Base-by-base conservation (phyloP, 2,797 vertebrate genomes). In the Echiichthys vipera region DNA sequence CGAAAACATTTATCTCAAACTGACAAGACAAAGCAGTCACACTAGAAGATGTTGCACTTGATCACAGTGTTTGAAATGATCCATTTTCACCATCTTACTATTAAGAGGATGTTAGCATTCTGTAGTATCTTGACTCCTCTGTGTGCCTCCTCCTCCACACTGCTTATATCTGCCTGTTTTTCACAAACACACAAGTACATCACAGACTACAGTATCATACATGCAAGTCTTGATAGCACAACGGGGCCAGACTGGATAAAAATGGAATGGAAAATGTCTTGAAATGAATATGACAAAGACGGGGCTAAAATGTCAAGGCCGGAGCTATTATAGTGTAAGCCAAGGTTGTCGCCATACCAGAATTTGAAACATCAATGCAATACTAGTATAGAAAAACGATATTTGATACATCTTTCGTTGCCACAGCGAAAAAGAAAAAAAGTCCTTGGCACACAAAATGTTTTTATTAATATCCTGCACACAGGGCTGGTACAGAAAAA, bases 251-350 rank as follows among this genome's bases (percentile, higher is more conserved):
- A 55, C 32, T 63, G 30, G 25, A 22, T 18, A 39, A 45, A 50
- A 42, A 13, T 39, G 51, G 55, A 55, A 27, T 15, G 15, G 39
- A 54, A 43, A 22, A 27, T 3, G 27, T 50, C 43, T 55, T 18
- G 10, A 13, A 68, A 61, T 58, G 22, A 56, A 72, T 46, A 18
- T 50, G 42, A 63, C 7, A 5, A 54, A 56, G 45, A 53, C 6
- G 4, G 46, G 46, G 42, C 47, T 61, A 6, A 67, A 63, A 74
- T 43, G 56, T 62, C 65, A 43, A 29, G 32, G 50, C 32, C 43
- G 51, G 43, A 71, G 51, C 51, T 37, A 70, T 51, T 50, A 59
- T 69, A 57, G n/a, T 37, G 77, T 70, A 53, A 57, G 75, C 61
- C n/a, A n/a, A n/a, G n/a, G n/a, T n/a, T n/a, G n/a, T n/a, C n/a